Evolutionary conservation across 64 coral and sea anemone genomes (phyloP).

Genomic region (Montipora cactus): DNA sequence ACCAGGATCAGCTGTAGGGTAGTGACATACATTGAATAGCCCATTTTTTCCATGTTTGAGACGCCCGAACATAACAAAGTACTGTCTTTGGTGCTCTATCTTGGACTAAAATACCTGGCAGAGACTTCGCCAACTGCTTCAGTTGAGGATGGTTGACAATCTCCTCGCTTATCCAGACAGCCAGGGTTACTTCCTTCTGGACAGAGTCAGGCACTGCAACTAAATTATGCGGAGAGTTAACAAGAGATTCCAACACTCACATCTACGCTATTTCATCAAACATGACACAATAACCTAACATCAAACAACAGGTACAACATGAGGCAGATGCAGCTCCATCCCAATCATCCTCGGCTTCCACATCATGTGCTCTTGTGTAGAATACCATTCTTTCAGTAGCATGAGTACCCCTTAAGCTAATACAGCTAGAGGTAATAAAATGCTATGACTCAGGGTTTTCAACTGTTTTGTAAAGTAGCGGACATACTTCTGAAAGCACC

Average conservation of each 20-base stretch:
- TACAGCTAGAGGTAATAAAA: slow-evolving; percentile 20
- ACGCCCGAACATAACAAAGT: slow-evolving; percentile 7
- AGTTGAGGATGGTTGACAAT: slow-evolving; percentile 6
- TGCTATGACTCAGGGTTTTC: too few relatives aligned
- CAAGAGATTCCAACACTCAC: slow-evolving; percentile 1
- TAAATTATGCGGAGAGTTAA: neutral
- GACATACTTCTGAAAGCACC: too few relatives aligned
- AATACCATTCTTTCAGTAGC: neutral
- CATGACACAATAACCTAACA: neutral
- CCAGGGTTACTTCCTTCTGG: slow-evolving; percentile 3
- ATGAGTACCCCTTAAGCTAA: neutral
- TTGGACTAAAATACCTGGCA: slow-evolving; percentile 51
- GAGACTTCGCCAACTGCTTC: neutral
- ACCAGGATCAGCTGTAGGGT: neutral
- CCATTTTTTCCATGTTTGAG: slow-evolving; percentile 15
- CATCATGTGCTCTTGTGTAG: neutral
- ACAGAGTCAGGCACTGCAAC: slow-evolving; percentile 25
- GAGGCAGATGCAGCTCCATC: neutral
- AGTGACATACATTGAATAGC: slow-evolving; percentile 13
- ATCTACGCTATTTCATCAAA: neutral
- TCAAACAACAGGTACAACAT: neutral
- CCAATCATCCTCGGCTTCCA: neutral
- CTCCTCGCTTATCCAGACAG: neutral
- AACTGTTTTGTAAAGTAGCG: too few relatives aligned
- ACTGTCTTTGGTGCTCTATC: slow-evolving; percentile 54